These are phyloP conservation scores for Oncopodura yosiiana DNA, from an alignment of 1,140 invertebrate genomes.

Conservation along the genomic window DNA sequence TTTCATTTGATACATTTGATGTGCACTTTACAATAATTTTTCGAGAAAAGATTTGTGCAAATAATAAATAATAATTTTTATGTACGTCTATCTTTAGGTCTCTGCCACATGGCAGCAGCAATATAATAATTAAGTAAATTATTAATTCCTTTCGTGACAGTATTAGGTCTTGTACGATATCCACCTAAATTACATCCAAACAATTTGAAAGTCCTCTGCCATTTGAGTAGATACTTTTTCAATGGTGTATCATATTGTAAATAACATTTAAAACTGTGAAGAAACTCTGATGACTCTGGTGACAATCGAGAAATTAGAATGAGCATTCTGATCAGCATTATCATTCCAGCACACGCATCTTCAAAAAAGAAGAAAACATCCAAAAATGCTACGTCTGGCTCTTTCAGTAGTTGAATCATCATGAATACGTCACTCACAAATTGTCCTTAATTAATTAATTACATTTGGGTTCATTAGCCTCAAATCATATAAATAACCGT, in stretches of 20 bases:
- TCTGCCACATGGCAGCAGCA: conserved; percentile 14
- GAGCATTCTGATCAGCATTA: conserved; percentile 8
- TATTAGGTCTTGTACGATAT: conserved; percentile 1
- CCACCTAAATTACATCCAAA: conserved; percentile 13
- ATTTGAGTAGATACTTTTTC: conserved; percentile 6
- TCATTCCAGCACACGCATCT: conserved; percentile 8
- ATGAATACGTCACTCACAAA: conserved; percentile 6
- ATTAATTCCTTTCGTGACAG: conserved; percentile 5
- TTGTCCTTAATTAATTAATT: no score
- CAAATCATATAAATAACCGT: no score
- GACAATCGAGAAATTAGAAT: not conserved
- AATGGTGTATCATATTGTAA: not conserved
- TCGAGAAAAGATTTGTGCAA: no score
- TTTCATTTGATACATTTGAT: no score
- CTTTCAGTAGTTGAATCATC: conserved; percentile 7
- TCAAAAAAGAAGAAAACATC: conserved; percentile 8
- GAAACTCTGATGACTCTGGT: not conserved
- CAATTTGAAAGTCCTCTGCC: not conserved
- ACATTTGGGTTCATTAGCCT: no score
- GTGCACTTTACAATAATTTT: no score
- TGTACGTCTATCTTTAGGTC: not conserved
- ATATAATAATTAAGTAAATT: conserved; percentile 2
- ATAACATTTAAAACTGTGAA: conserved; percentile 1
- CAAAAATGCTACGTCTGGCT: not conserved
- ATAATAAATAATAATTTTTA: not conserved